Conservation (phyloP, 2,797 vertebrate species). For the Epinephelus awoara region DNA sequence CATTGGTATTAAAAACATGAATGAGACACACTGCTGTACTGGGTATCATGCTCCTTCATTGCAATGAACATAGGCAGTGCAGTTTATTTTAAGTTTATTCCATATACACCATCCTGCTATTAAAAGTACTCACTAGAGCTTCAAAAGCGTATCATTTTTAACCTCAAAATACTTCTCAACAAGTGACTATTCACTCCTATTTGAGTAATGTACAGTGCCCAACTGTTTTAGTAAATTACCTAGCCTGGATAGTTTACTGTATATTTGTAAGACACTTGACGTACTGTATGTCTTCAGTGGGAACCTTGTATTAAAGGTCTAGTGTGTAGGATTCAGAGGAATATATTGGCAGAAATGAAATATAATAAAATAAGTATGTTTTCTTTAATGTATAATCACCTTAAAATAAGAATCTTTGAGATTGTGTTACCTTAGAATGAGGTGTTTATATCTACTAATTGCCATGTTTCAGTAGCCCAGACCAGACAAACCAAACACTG, state of each 20-base stretch:
- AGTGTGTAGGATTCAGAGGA: too few species aligned
- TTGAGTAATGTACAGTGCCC: not conserved
- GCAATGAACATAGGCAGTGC: not conserved
- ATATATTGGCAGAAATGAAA: too few species aligned
- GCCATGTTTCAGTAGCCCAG: too few species aligned
- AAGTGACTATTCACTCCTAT: not conserved
- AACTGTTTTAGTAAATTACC: not conserved
- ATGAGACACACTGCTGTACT: not conserved
- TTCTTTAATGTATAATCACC: too few species aligned
- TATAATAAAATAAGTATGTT: too few species aligned
- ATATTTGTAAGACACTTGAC: too few species aligned
- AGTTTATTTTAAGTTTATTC: conserved; percentile 33
- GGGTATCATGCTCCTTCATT: not conserved
- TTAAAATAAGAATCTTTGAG: too few species aligned
- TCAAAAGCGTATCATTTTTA: conserved; percentile 2
- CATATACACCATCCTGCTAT: not conserved
- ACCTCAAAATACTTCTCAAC: conserved; percentile 9
- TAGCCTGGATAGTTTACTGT: too few species aligned
- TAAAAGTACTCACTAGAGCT: conserved; percentile 16
- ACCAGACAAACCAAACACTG: too few species aligned
- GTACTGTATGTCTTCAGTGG: too few species aligned
- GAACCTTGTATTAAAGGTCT: not conserved
- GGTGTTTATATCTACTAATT: too few species aligned
- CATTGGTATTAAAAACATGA: conserved; percentile 2
- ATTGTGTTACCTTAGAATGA: too few species aligned